These are phyloP conservation scores for Eutrigla gurnardus DNA, from an alignment of 2,797 vertebrate species.

Conservation along the genomic window DNA sequence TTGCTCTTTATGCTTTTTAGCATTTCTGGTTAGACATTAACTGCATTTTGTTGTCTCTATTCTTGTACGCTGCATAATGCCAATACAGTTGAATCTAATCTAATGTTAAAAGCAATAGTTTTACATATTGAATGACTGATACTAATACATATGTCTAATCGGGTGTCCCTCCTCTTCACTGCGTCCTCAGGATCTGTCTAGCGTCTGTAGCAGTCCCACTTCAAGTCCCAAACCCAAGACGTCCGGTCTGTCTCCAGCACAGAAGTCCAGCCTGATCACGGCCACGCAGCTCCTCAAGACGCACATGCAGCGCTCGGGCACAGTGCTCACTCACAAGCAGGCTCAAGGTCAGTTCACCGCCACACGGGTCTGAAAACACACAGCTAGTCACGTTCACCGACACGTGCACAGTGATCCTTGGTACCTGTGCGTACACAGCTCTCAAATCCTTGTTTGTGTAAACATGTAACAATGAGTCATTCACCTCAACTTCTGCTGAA, in stretches of 20 bases:
- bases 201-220: constrained; percentile 96
- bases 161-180: background rate
- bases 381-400: background rate
- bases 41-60: no score
- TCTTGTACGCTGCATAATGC: background rate
- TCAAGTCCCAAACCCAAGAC: constrained; percentile 96
- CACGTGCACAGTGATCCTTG: background rate
- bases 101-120: background rate
- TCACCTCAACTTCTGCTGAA: constrained; percentile 36
- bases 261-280: constrained; percentile 91
- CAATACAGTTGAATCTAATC: background rate
- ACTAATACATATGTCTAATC: constrained; percentile 9
- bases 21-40: no score
- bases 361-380: constrained; percentile 5
- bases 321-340: constrained; percentile 91
- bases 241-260: constrained; percentile 87
- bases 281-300: constrained; percentile 93
- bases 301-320: constrained; percentile 90
- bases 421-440: constrained; percentile 25
- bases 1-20: no score
- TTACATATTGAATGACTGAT: background rate
- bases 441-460: constrained; percentile 42
- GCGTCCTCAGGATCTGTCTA: constrained; percentile 90
- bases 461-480: constrained; percentile 44
- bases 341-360: constrained; percentile 88